Percentiles rank a stretch among this genome's conserved stretches.
phyloP scores from a whole-genome alignment of 2,888 invertebrate species.

The Andrena haemorrhoa region DNA sequence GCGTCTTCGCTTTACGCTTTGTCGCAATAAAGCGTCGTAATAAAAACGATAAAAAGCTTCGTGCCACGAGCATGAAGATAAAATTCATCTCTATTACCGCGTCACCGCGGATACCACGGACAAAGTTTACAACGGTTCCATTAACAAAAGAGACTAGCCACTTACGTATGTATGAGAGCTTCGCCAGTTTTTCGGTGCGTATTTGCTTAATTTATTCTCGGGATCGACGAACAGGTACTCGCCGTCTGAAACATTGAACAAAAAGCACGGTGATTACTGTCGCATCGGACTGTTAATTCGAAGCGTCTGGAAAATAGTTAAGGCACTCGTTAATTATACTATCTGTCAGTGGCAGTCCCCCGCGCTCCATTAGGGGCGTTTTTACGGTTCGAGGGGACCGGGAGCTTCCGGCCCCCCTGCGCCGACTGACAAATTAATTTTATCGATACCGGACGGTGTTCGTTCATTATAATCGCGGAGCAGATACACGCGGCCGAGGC shows the following conservation, averaged over 20 bases:
- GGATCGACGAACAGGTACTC: constrained; percentile 98
- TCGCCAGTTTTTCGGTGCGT: constrained; percentile 98
- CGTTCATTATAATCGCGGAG: constrained; percentile 56
- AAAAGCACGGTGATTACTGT: constrained; percentile 56
- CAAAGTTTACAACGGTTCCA: background rate
- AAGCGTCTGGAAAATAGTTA: background rate
- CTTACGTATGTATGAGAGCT: constrained; percentile 96
- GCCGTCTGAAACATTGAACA: constrained; percentile 92
- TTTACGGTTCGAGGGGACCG: background rate
- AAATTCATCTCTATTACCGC: background rate
- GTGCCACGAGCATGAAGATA: background rate
- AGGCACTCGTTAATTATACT: too few species aligned
- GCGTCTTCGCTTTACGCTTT: background rate
- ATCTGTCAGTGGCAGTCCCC: too few species aligned
- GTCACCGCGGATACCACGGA: background rate
- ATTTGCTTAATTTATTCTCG: constrained; percentile 97
- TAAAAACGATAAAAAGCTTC: background rate
- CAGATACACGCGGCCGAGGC: constrained; percentile 42
- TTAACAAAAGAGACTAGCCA: constrained; percentile 68
- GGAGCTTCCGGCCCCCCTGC: background rate
- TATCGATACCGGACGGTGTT: constrained; percentile 44
- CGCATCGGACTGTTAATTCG: too few species aligned
- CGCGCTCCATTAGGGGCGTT: background rate
- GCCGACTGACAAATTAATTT: constrained; percentile 55
- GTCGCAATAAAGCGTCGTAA: background rate